Conservation (phyloP, 1,140 invertebrate species). For the Apis dorsata region DNA sequence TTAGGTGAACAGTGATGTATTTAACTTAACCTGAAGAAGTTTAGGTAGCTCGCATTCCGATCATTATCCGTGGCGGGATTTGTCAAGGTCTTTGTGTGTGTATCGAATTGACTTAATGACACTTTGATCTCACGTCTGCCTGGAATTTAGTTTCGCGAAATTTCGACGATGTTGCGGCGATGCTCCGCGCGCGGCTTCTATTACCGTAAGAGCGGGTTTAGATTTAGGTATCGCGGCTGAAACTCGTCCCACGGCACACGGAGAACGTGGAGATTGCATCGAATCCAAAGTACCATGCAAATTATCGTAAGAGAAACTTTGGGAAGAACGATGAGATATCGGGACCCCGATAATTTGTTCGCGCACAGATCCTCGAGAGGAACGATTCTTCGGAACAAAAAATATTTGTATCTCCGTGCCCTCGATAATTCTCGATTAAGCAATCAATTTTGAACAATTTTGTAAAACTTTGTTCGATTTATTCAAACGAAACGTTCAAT, state of each 20-base stretch:
- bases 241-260: background rate
- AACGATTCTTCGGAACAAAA: background rate
- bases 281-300: background rate
- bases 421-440: too few species aligned
- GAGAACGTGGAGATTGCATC: slow-evolving; percentile 1
- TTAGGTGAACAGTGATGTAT: too few species aligned
- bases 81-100: background rate
- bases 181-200: background rate
- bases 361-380: background rate
- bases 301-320: background rate
- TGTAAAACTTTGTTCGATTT: too few species aligned
- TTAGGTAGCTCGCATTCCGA: background rate
- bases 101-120: slow-evolving; percentile 38
- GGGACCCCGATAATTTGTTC: background rate
- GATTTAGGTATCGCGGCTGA: background rate
- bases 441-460: too few species aligned
- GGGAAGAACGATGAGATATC: background rate
- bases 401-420: too few species aligned
- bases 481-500: too few species aligned
- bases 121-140: slow-evolving; percentile 18
- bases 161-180: slow-evolving; percentile 1
- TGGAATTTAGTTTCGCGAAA: slow-evolving; percentile 18
- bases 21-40: too few species aligned
- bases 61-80: background rate
- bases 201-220: background rate